Base-by-base conservation (phyloP, 2,888 invertebrate genomes). In the Horisme vitalbata region DNA sequence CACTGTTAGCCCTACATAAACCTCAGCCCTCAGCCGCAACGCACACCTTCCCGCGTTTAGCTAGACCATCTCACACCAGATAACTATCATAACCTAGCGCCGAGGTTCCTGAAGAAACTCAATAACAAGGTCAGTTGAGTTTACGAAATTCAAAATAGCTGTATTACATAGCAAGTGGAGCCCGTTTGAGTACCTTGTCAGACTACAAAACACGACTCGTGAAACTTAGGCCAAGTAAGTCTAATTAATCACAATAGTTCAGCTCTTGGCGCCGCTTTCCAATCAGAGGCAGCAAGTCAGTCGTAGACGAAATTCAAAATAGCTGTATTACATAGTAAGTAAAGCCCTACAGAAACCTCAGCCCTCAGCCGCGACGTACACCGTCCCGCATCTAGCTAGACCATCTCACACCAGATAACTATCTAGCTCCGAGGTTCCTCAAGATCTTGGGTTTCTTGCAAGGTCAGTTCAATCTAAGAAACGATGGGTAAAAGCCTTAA, bases 231-330 rank as follows among this genome's bases (percentile, higher is more conserved):
- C n/a, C n/a, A n/a, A n/a, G n/a, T n/a, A n/a, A n/a, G n/a, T n/a
- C n/a, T n/a, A n/a, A n/a, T n/a, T n/a, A n/a, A n/a, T n/a, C n/a
- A n/a, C n/a, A n/a, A n/a, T n/a, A n/a, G n/a, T n/a, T n/a, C n/a
- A n/a, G n/a, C 99, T 8, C 92, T 99, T 68, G 99, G 99, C 0
- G 99, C 99, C 55, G 95, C 96, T 0, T 99, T 98, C 85, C 96
- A 96, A 56, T 91, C 93, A 10, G 99, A 99, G 84, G 97, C 98
- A 57, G 95, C 94, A 24, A 97, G 99, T 66, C 91, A 93, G 59
- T 94, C 96, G 1, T 95, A 99, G 74, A 91, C 99, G 23, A n/a
- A 6, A 6, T 7, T 6, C 3, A 15, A 3, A 4, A 15, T 15
- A 15, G 15, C 15, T 5, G 15, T 15, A 15, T 15, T n/a, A n/a